Percentiles rank a stretch among this genome's conserved stretches.
Evolutionary conservation across 2,113 vertebrate genomes (phyloP).

Genomic region (Halichoeres trimaculatus): DNA sequence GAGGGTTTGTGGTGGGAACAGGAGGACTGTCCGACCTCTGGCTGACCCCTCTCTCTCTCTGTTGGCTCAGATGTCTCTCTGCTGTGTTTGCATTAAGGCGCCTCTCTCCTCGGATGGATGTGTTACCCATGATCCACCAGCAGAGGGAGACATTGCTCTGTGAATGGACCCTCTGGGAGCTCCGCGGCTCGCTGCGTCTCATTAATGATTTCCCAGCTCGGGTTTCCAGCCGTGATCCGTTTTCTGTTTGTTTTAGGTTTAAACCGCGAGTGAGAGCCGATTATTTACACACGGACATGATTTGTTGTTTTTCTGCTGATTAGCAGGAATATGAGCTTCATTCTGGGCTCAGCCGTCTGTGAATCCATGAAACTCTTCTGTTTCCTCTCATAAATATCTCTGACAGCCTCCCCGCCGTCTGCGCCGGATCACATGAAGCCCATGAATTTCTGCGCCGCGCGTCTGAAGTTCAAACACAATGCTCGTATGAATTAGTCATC

Average conservation of each 20-base stretch:
- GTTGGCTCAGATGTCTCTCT: not conserved
- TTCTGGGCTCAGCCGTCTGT: too few relatives aligned
- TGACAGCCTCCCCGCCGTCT: slow-evolving; percentile 12
- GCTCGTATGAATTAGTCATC: slow-evolving; percentile 36
- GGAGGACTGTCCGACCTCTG: not conserved
- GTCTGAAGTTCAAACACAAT: slow-evolving; percentile 40
- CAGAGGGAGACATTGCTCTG: slow-evolving; percentile 70
- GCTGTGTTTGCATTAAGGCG: not conserved
- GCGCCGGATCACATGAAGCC: not conserved
- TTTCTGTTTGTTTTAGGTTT: slow-evolving; percentile 1
- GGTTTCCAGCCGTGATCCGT: not conserved
- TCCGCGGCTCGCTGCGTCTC: not conserved
- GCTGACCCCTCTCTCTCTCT: not conserved
- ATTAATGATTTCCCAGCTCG: not conserved
- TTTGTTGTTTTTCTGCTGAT: slow-evolving; percentile 7
- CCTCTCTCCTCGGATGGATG: not conserved
- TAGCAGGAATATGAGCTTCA: not conserved
- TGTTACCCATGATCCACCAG: slow-evolving; percentile 26
- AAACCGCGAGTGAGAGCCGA: not conserved
- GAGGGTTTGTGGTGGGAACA: not conserved
- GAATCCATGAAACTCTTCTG: slow-evolving; percentile 1
- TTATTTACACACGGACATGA: not conserved
- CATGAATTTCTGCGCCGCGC: not conserved
- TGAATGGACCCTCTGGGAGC: not conserved
- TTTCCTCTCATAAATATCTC: not conserved